Evolutionary conservation across 2,888 invertebrate genomes (phyloP).

Genomic region (Sabatieria punctata): DNA sequence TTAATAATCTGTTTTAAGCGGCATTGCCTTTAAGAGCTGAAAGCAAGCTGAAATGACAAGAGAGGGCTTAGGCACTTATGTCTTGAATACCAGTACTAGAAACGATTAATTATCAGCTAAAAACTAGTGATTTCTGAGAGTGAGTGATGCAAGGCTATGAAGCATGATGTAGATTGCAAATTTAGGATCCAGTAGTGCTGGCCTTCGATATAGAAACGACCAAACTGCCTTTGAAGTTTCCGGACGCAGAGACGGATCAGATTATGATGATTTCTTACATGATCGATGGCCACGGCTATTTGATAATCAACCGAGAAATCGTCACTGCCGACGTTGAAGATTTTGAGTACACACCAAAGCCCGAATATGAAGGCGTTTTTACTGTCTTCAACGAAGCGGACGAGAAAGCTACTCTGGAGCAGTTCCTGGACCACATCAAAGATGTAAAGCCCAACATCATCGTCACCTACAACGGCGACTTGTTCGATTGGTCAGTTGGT

Average conservation of each 20-base stretch:
- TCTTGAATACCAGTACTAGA: too few relatives aligned
- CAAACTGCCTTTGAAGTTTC: constrained; percentile 90
- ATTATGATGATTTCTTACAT: constrained; percentile 99
- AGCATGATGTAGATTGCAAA: too few relatives aligned
- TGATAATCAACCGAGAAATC: constrained; percentile 92
- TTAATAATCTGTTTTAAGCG: too few relatives aligned
- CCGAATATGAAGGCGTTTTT: constrained; percentile 90
- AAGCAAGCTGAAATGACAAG: too few relatives aligned
- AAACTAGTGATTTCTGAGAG: too few relatives aligned
- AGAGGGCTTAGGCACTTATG: too few relatives aligned
- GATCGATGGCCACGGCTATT: constrained; percentile 50
- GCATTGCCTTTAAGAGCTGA: too few relatives aligned
- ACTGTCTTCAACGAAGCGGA: constrained; percentile 79
- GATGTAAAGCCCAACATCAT: constrained; percentile 67
- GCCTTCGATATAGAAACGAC: constrained; percentile 99
- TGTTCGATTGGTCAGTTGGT: constrained; percentile 98
- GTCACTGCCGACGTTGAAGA: constrained; percentile 81
- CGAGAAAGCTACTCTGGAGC: constrained; percentile 48
- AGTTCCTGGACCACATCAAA: constrained; percentile 87
- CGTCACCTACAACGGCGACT: constrained; percentile 62
- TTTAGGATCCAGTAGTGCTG: constrained; percentile 74
- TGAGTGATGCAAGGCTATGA: too few relatives aligned
- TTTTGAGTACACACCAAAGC: constrained; percentile 94
- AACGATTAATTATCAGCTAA: too few relatives aligned
- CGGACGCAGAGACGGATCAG: constrained; percentile 78